A percentile compares a stretch with the other conserved stretches of the same genome.
Conservation (phyloP, 2,888 invertebrate genomes). For the Tenthredo amoena region DNA sequence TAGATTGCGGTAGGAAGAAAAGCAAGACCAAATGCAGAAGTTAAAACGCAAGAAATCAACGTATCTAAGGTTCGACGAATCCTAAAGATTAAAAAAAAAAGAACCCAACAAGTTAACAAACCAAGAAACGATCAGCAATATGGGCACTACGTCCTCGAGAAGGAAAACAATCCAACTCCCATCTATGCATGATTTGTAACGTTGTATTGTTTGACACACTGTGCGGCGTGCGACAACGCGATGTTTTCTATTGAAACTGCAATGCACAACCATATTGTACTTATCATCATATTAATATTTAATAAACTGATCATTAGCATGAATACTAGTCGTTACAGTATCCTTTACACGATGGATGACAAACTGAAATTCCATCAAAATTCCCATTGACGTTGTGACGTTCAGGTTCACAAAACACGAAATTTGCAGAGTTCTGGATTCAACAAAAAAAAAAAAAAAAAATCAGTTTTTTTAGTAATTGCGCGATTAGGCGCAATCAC, state of each 20-base stretch:
- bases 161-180: background rate
- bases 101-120: background rate
- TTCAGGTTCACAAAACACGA: background rate
- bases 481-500: no score
- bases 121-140: background rate
- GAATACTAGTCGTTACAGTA: conserved; percentile 34
- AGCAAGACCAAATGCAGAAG: conserved; percentile 39
- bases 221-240: background rate
- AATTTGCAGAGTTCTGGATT: no score
- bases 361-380: background rate
- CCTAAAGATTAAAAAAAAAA: background rate
- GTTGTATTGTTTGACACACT: conserved; percentile 23
- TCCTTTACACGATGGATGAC: conserved; percentile 6
- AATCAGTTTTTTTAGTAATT: no score
- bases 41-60: background rate
- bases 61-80: background rate
- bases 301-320: conserved; percentile 61
- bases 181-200: background rate
- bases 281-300: conserved; percentile 71
- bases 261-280: conserved; percentile 76
- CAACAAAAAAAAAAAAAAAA: no score
- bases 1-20: conserved; percentile 30
- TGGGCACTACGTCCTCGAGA: background rate
- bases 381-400: background rate
- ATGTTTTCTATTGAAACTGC: conserved; percentile 75